A percentile compares a stretch with the other conserved stretches of the same genome.
Conservation (phyloP, 2,113 vertebrate genomes). For the Aegithalos caudatus region DNA sequence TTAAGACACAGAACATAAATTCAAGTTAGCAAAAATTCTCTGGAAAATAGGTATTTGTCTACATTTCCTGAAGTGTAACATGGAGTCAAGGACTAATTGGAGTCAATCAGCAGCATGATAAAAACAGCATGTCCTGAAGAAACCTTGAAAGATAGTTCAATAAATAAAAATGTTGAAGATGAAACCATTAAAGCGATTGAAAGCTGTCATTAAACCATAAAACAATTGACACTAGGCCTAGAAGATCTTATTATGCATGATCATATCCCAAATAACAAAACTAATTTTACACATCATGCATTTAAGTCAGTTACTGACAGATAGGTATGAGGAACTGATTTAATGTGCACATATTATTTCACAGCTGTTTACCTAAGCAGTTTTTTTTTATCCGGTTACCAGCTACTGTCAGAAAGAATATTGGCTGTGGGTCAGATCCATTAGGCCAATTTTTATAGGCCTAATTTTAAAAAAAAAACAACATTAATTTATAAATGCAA, state of each 20-base stretch:
- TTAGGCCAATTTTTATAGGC: not conserved
- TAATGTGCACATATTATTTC: not conserved
- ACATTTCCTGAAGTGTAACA: not conserved
- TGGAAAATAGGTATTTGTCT: not conserved
- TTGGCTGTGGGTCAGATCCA: not conserved
- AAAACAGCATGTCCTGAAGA: not conserved
- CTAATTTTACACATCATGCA: not conserved
- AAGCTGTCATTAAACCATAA: not conserved
- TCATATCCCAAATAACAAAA: not conserved
- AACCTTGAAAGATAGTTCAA: not conserved
- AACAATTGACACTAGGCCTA: not conserved
- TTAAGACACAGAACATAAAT: not conserved
- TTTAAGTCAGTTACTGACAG: not conserved
- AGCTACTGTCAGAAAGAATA: not conserved
- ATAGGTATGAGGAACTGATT: not conserved
- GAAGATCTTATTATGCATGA: not conserved
- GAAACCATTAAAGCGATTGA: not conserved
- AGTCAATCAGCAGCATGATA: not conserved
- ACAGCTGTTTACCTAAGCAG: not conserved
- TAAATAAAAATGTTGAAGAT: not conserved
- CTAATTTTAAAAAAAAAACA: not conserved
- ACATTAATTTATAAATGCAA: not conserved
- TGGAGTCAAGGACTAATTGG: not conserved
- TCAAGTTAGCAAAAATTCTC: not conserved
- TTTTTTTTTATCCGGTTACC: not conserved